phyloP scores from a whole-genome alignment of 2,113 vertebrate genomes.

The Pan paniscus region DNA sequence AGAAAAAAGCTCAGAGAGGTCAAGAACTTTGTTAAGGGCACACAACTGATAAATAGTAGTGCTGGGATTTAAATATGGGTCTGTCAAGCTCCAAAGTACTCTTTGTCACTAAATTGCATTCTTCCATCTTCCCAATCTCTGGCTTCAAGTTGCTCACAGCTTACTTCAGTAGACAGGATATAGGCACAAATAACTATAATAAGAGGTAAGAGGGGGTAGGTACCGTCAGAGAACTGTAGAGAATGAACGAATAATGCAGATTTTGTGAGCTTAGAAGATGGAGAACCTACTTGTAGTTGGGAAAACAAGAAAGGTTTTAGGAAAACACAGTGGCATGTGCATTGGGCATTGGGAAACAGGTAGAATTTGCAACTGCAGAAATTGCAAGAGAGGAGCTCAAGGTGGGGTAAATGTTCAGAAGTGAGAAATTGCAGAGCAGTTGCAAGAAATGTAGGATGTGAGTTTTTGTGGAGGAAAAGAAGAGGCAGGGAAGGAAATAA shows the following conservation, averaged over 20 bases:
- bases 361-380: background rate
- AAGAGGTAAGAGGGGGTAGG: background rate
- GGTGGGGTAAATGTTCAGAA: background rate
- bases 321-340: background rate
- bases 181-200: background rate
- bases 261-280: background rate
- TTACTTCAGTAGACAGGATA: background rate
- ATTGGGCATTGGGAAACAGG: background rate
- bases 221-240: background rate
- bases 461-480: background rate
- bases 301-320: background rate
- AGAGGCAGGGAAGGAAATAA: background rate
- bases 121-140: background rate
- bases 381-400: background rate
- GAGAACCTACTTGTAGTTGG: background rate
- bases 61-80: background rate
- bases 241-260: background rate
- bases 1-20: background rate
- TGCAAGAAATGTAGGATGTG: background rate
- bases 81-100: background rate
- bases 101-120: background rate
- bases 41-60: background rate
- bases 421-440: background rate
- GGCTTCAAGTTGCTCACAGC: background rate
- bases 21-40: background rate